A percentile compares a stretch with the other conserved stretches of the same genome.
Evolutionary conservation across 2,113 vertebrate genomes (phyloP).

Genomic region (Cyanistes caeruleus): DNA sequence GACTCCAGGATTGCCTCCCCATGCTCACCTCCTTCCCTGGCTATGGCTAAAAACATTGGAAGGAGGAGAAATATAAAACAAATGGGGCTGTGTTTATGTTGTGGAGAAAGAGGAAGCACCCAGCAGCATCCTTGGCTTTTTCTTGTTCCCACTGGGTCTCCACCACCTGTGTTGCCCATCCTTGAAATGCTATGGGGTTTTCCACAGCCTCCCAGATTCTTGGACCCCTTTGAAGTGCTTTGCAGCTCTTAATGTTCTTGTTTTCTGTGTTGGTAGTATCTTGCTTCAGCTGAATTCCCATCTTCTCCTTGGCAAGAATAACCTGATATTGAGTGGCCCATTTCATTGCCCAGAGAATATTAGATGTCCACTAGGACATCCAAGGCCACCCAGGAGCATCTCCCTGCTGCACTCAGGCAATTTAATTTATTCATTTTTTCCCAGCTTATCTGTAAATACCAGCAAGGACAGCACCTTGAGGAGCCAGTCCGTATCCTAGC

Average conservation of each 20-base stretch:
- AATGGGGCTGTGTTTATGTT: not conserved
- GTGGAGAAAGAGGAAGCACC: not conserved
- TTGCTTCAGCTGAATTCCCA: not conserved
- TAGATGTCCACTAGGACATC: not conserved
- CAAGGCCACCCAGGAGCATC: rapidly evolving
- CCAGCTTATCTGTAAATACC: not conserved
- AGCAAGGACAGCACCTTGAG: not conserved
- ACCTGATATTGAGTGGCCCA: not conserved
- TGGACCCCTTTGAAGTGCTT: not conserved
- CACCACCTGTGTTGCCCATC: not conserved
- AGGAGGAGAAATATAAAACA: not conserved
- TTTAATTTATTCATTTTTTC: not conserved
- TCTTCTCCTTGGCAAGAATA: not conserved
- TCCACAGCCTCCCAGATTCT: not conserved
- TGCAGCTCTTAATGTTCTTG: not conserved
- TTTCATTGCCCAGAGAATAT: not conserved
- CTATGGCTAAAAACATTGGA: not conserved
- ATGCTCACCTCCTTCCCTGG: not conserved
- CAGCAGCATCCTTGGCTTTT: not conserved
- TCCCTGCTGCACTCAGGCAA: not conserved
- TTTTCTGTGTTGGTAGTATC: not conserved
- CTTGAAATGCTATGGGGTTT: not conserved
- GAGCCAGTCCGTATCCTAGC: not conserved
- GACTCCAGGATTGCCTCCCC: not conserved
- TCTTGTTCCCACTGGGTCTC: rapidly evolving